Conservation (phyloP, 2,113 vertebrate genomes). For the Dendropsophus ebraccatus region DNA sequence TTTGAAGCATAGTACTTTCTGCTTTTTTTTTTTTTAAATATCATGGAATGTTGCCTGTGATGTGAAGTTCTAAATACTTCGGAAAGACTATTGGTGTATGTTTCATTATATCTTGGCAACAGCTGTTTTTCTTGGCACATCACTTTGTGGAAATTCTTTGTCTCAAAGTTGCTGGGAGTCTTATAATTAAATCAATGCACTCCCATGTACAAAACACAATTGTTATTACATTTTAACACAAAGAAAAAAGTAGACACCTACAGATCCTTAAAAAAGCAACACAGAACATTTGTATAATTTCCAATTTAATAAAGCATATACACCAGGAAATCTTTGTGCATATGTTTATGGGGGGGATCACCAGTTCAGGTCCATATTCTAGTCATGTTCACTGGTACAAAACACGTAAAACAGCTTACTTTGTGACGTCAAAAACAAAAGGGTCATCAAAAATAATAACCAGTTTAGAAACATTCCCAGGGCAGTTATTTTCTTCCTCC, state of each 20-base stretch:
- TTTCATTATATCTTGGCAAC: slow-evolving; percentile 12
- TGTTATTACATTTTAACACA: neutral
- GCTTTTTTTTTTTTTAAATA: neutral
- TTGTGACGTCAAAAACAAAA: no score
- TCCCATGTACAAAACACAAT: neutral
- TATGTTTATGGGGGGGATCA: neutral
- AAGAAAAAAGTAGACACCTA: neutral
- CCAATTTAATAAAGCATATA: neutral
- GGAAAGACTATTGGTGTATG: neutral
- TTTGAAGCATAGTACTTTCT: no score
- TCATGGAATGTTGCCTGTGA: neutral
- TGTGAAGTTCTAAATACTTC: neutral
- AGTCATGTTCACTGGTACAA: no score
- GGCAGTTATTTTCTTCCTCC: no score
- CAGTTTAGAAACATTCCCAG: no score
- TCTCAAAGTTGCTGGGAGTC: slow-evolving; percentile 26
- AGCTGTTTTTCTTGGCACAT: slow-evolving; percentile 44
- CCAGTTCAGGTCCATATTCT: neutral
- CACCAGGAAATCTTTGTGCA: neutral
- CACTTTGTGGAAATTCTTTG: slow-evolving; percentile 34
- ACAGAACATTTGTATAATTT: neutral
- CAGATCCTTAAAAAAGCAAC: neutral
- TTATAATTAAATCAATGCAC: slow-evolving; percentile 15
- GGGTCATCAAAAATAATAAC: no score
- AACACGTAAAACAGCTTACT: no score